phyloP scores from a whole-genome alignment of 2,888 invertebrate genomes.

The Arctia plantaginis region DNA sequence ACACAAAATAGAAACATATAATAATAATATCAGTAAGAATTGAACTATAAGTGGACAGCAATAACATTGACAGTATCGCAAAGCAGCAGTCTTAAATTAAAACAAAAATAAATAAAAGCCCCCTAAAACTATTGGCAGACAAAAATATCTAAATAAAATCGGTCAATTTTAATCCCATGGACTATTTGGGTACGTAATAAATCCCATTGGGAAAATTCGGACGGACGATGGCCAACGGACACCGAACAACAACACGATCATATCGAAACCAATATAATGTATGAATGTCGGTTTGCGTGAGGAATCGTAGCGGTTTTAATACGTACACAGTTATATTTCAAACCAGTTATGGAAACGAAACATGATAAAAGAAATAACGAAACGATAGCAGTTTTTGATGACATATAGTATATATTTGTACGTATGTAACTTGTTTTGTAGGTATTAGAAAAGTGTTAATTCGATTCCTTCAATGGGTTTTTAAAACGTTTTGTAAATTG shows the following conservation, averaged over 20 bases:
- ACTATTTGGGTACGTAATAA: conserved; percentile 25
- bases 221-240: background rate
- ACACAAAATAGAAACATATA: too few relatives aligned
- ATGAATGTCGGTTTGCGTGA: background rate
- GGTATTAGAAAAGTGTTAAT: too few relatives aligned
- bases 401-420: background rate
- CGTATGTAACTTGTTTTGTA: too few relatives aligned
- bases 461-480: too few relatives aligned
- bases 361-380: background rate
- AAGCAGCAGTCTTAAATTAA: background rate
- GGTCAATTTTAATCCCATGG: conserved; percentile 25
- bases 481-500: too few relatives aligned
- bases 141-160: conserved; percentile 6
- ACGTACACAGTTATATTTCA: background rate
- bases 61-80: too few relatives aligned
- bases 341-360: background rate
- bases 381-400: background rate
- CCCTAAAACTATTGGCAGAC: background rate
- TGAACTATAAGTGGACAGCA: too few relatives aligned
- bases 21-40: too few relatives aligned
- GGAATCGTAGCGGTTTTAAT: background rate
- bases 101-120: background rate
- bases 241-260: conserved; percentile 19
- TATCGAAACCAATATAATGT: conserved; percentile 21
- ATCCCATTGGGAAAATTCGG: conserved; percentile 22